Evolutionary conservation across 2,888 invertebrate species (phyloP).

Genomic region (Frankliniella fusca): DNA sequence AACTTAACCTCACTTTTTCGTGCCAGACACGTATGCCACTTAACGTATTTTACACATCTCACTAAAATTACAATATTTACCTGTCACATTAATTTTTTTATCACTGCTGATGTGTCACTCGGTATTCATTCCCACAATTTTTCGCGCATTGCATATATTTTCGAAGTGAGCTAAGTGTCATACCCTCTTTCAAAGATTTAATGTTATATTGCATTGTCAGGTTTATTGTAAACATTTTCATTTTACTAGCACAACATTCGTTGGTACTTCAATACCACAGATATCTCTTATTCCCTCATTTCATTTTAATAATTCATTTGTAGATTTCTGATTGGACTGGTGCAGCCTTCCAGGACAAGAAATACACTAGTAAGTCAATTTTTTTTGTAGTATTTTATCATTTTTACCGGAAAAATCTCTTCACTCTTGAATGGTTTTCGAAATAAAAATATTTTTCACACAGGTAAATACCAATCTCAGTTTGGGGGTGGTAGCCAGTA

Average conservation of each 20-base stretch:
- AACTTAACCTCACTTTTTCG: constrained; percentile 14
- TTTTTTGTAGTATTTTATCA: constrained; percentile 1
- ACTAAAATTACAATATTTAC: neutral
- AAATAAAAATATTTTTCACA: too few relatives aligned
- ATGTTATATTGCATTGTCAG: too few relatives aligned
- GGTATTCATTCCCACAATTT: too few relatives aligned
- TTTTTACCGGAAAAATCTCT: neutral
- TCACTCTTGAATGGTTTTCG: neutral
- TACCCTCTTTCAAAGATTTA: too few relatives aligned
- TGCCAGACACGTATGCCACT: constrained; percentile 29
- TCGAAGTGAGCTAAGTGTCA: too few relatives aligned
- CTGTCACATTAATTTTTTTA: neutral
- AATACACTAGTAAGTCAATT: constrained; percentile 80
- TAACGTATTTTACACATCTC: neutral
- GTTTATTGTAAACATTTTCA: too few relatives aligned
- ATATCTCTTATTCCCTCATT: neutral
- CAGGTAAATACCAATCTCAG: constrained; percentile 86
- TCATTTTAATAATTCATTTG: constrained; percentile 32
- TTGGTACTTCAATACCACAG: neutral
- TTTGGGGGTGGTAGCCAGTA: constrained; percentile 95
- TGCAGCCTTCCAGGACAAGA: constrained; percentile 84
- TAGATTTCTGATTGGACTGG: constrained; percentile 96
- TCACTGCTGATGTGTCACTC: too few relatives aligned
- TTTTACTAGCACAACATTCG: neutral
- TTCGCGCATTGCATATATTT: too few relatives aligned